These are phyloP conservation scores for Saccopteryx leptura DNA, from an alignment of 2,113 vertebrate genomes.

Conservation along the genomic window DNA sequence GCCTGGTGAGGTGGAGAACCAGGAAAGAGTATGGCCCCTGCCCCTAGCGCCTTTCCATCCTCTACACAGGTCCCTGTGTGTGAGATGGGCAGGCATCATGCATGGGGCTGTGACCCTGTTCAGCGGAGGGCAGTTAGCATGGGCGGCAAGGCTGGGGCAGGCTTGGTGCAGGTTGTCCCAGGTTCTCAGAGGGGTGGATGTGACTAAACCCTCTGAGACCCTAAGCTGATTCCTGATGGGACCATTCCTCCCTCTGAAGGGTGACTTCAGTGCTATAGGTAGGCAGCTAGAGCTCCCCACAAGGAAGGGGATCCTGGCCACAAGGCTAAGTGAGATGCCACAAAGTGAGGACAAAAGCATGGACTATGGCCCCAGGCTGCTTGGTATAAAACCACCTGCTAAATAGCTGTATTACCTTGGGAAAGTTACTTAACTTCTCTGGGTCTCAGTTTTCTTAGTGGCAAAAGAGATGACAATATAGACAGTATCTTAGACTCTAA, in stretches of 20 bases:
- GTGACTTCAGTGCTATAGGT: not conserved
- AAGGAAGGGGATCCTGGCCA: not conserved
- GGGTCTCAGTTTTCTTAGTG: not conserved
- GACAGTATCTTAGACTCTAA: not conserved
- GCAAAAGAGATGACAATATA: not conserved
- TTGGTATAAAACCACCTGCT: not conserved
- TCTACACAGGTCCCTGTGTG: not conserved
- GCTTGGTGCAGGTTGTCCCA: rapidly evolving
- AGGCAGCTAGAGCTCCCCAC: not conserved
- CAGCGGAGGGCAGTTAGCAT: not conserved
- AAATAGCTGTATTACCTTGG: not conserved
- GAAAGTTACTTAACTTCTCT: not conserved
- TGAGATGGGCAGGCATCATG: rapidly evolving
- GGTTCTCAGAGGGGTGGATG: not conserved
- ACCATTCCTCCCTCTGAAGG: not conserved
- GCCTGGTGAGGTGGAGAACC: not conserved
- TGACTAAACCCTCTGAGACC: not conserved
- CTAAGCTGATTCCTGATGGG: not conserved
- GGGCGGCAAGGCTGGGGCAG: not conserved
- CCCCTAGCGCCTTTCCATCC: not conserved
- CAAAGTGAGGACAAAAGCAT: not conserved
- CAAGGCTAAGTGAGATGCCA: not conserved
- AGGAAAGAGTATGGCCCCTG: no score
- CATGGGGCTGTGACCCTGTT: not conserved
- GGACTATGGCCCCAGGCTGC: not conserved